Evolutionary conservation across 2,888 invertebrate genomes (phyloP).

Genomic region (Danaus chrysippus): DNA sequence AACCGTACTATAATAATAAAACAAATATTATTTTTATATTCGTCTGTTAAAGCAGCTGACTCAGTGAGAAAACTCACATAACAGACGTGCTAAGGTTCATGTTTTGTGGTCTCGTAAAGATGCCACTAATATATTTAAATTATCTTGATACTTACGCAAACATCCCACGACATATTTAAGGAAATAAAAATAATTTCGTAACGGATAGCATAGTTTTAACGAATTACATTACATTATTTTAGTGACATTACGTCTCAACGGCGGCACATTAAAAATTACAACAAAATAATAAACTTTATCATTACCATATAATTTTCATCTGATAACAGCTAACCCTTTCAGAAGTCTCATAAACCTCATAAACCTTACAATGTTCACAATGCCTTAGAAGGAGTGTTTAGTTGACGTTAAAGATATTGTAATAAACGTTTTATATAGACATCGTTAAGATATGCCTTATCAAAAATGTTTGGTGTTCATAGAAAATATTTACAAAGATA

Average conservation of each 20-base stretch:
- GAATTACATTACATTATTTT: no score
- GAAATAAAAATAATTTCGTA: neutral
- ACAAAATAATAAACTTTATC: slow-evolving; percentile 18
- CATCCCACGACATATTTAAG: neutral
- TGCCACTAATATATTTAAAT: slow-evolving; percentile 33
- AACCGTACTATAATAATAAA: no score
- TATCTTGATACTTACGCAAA: neutral
- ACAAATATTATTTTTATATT: neutral
- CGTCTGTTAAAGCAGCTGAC: slow-evolving; percentile 16
- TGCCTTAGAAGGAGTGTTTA: slow-evolving; percentile 53
- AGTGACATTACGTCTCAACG: neutral
- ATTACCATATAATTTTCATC: slow-evolving; percentile 29
- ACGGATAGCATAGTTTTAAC: neutral
- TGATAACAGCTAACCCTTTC: slow-evolving; percentile 34
- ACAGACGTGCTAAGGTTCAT: slow-evolving; percentile 53
- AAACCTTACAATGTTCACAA: slow-evolving; percentile 46
- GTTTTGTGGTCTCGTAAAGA: slow-evolving; percentile 41
- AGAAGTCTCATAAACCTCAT: slow-evolving; percentile 43
- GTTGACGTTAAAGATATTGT: slow-evolving; percentile 59
- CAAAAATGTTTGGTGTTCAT: slow-evolving; percentile 48
- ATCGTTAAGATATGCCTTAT: slow-evolving; percentile 33
- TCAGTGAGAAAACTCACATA: slow-evolving; percentile 29
- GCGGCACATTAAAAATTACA: slow-evolving; percentile 10
- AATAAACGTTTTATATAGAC: slow-evolving; percentile 37
- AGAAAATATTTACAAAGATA: slow-evolving; percentile 56